Evolutionary conservation across 1,140 invertebrate species (phyloP), one percentile per base, ranked within the genome.

Genomic region (Ostrea edulis): DNA sequence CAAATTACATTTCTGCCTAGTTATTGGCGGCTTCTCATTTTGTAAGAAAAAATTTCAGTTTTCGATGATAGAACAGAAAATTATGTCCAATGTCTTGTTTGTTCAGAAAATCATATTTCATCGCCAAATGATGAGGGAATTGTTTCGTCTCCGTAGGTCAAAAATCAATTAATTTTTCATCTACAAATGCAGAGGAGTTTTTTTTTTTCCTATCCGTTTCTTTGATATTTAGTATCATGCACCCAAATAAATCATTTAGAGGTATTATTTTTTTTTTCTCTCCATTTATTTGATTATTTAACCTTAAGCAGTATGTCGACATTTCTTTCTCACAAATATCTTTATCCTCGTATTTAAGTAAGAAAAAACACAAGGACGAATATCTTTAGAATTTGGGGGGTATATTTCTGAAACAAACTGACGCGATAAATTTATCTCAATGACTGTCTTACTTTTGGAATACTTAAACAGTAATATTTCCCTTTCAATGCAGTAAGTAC

Each of bases 141-240:
- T 77, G 25, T 77, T 77, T 77, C 35, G 68, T 35, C 68, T 9
- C 7, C 29, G 14, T 14, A 17, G 29, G 25, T 77, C 68, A 77
- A 77, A 77, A 77, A 77, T 77, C 68, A 77, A 77, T 77, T 77
- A 77, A 35, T 77, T 77, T 77, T 77, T 25, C 68, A 77, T 77
- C 29, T 77, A 77, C 68, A 77, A 77, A 77, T 77, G 25, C 68
- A 35, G 14, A 12, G 68, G 58, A 12, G 17, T 20, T 62, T 62
- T 62, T 58, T 3, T 58, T 12, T 58, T 7, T 20, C 55, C 17
- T 62, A 62, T 62, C 5, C 35, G 35, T 44, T 62, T 62, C 55
- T n/a, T n/a, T 20, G 55, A 62, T 20, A 62, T 20, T 62, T 20
- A 17, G 17, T 20, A 17, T 12, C 55, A 11, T 58, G n/a, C 5